Percentiles rank a stretch among this genome's conserved stretches.
Conservation (phyloP, 2,113 vertebrate species). For the Aldabrachelys gigantea region DNA sequence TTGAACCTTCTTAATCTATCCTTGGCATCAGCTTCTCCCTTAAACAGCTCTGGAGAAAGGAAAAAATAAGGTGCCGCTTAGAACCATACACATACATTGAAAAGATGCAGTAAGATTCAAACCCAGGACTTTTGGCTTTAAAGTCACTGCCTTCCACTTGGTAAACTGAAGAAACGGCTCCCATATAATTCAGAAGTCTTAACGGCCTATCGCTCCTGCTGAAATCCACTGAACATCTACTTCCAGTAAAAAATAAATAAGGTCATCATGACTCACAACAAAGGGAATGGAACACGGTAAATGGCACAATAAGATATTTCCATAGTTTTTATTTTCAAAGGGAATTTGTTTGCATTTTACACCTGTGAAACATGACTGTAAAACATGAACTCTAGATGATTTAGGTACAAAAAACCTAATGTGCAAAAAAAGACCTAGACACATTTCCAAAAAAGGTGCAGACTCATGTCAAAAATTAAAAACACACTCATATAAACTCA, state of each 20-base stretch:
- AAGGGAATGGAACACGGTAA: neutral
- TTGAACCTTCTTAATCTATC: slow-evolving; percentile 79
- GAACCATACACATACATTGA: fast-evolving
- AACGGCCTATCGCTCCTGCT: neutral
- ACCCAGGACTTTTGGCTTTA: neutral
- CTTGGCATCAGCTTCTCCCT: slow-evolving; percentile 86
- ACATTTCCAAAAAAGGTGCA: neutral
- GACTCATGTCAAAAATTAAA: neutral
- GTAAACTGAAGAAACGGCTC: neutral
- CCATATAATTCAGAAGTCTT: neutral
- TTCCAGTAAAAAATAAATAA: neutral
- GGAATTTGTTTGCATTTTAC: neutral
- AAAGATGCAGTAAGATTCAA: neutral
- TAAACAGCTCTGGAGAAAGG: slow-evolving; percentile 74
- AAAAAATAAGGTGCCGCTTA: neutral
- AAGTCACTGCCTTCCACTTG: neutral
- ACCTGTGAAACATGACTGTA: neutral
- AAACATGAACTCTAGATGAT: neutral
- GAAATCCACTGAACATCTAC: neutral
- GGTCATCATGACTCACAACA: fast-evolving
- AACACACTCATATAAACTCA: neutral
- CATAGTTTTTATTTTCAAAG: neutral
- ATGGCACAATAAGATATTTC: fast-evolving
- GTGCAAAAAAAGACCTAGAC: neutral
- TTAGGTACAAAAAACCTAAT: neutral